Percentiles rank a stretch among this genome's conserved stretches.
phyloP scores from a whole-genome alignment of 2,888 invertebrate genomes.

The Temnothorax rugatulus region DNA sequence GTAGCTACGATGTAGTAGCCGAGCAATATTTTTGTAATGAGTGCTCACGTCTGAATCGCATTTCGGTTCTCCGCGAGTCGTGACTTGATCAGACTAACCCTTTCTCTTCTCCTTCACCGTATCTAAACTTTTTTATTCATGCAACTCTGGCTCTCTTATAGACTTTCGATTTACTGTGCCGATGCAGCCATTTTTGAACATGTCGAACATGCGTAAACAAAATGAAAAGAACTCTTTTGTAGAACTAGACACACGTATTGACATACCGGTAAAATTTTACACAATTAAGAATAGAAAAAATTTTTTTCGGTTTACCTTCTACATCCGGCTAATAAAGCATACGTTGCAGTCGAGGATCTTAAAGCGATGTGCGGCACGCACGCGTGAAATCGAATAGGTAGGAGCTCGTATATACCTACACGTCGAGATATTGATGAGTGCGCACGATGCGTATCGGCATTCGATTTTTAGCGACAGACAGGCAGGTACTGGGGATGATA shows the following conservation, averaged over 20 bases:
- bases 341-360: neutral
- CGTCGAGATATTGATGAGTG: neutral
- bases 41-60: constrained; percentile 68
- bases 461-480: constrained; percentile 27
- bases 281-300: neutral
- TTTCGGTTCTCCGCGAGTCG: constrained; percentile 62
- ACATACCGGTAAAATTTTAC: neutral
- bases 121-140: constrained; percentile 17
- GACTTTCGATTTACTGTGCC: neutral
- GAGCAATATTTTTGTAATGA: constrained; percentile 53
- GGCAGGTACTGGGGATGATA: constrained; percentile 4
- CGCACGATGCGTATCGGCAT: constrained; percentile 17
- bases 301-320: constrained; percentile 13
- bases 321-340: neutral
- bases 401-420: constrained; percentile 8
- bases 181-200: neutral
- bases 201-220: constrained; percentile 3
- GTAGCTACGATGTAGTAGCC: constrained; percentile 45
- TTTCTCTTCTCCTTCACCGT: neutral
- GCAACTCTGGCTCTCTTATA: neutral
- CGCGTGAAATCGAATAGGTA: constrained; percentile 26
- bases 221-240: neutral
- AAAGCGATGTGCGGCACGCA: constrained; percentile 6
- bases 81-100: constrained; percentile 68
- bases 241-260: neutral